Percentiles rank a stretch among this genome's conserved stretches.
Conservation (phyloP, 2,113 vertebrate species). For the Clinocottus analis region DNA sequence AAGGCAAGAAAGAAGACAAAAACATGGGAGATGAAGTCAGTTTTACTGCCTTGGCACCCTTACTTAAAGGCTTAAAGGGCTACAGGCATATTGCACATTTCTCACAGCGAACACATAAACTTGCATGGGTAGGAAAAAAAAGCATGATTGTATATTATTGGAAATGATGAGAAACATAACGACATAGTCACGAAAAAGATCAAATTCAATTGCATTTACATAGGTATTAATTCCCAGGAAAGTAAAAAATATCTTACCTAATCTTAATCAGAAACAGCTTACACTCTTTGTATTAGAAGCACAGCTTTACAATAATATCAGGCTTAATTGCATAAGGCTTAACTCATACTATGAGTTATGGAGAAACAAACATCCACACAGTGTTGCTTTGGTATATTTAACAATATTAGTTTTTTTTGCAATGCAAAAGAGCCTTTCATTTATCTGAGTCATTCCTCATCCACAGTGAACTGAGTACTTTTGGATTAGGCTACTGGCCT, state of each 20-base stretch:
- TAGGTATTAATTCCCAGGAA: background rate
- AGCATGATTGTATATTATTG: background rate
- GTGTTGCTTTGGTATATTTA: background rate
- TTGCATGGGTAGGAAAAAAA: background rate
- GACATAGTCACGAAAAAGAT: background rate
- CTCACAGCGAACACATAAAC: background rate
- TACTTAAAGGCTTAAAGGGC: constrained; percentile 12
- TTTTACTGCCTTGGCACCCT: background rate
- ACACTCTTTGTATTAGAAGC: background rate
- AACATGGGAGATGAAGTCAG: constrained; percentile 13
- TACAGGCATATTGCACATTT: background rate
- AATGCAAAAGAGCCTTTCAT: background rate
- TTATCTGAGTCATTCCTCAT: background rate
- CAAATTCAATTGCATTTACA: background rate
- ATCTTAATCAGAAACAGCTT: background rate
- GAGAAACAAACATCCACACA: background rate
- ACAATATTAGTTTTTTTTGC: background rate
- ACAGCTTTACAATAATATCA: background rate
- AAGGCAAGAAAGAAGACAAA: background rate
- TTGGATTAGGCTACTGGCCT: background rate
- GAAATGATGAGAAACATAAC: background rate
- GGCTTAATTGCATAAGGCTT: background rate
- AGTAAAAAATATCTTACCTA: background rate
- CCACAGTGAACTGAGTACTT: background rate
- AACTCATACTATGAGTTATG: background rate